Base-by-base conservation (phyloP, 2,797 vertebrate genomes). In the Coccyzus lansbergi region DNA sequence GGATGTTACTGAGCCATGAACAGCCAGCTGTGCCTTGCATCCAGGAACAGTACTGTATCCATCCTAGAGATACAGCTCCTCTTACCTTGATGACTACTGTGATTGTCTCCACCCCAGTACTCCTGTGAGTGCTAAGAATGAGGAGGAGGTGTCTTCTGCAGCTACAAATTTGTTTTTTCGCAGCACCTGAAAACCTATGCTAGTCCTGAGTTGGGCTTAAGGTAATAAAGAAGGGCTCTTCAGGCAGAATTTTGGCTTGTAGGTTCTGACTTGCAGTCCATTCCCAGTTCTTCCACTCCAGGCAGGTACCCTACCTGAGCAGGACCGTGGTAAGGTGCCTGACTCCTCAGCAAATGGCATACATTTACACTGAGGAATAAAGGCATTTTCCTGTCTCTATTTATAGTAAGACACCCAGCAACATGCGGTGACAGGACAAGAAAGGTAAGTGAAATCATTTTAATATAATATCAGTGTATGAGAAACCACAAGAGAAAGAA, bases 401-500 rank as follows among this genome's bases (percentile, higher is more conserved):
- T 93, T 96, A 95, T 92, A 97, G 69, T 80, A 52, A 95, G 81
- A 97, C 87, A 94, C 70, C 44, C 56, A 80, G 93, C 31, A 96
- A 95, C 86, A 93, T 79, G 90, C 10, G 56, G 94, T 86, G 82
- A 96, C 79, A 92, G 76, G 52, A 97, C 93, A 88, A 88, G 64
- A 94, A 67, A 34, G 86, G 80, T 96, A 97, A 96, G 86, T 94
- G 94, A 97, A 97, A 98, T 98, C 29, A 96, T 97, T 98, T 97
- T 97, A 97, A 98, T 97, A 95, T 94, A 89, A 91, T 95, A 97
- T 97, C 80, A 92, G 96, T 91, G 95, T 92, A 95, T 95, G 95
- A 96, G 93, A 97, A 97, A 96, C 88, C 94, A 97, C 95, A 91
- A 93, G 91, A 92, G 80, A 91, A 94, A 95, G 95, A 83, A 94